These are phyloP conservation scores for Taurulus bubalis DNA, from an alignment of 2,113 vertebrate species.

Conservation along the genomic window DNA sequence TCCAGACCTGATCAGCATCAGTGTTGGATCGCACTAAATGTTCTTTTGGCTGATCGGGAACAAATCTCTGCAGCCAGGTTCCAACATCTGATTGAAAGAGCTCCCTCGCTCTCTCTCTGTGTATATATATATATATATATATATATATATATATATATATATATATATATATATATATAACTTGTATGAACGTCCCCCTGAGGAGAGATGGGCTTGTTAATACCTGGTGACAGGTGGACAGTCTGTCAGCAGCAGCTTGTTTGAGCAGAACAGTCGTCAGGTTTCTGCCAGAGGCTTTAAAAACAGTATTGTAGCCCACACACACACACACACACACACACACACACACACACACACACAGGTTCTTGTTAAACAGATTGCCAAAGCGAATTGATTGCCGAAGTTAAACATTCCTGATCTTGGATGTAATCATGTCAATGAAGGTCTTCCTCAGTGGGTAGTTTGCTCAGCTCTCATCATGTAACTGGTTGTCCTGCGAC, in stretches of 20 bases:
- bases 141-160: not conserved
- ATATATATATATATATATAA: not conserved
- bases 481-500: no score
- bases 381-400: not conserved
- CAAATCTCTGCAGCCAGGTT: no score
- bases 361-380: no score
- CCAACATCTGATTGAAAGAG: no score
- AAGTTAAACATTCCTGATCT: not conserved
- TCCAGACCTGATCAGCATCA: not conserved
- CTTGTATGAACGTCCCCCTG: not conserved
- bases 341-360: not conserved
- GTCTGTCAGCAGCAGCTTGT: constrained; percentile 18
- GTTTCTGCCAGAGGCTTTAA: constrained; percentile 50
- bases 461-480: no score
- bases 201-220: constrained; percentile 8
- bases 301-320: constrained; percentile 5
- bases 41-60: not conserved
- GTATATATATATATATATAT: no score
- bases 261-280: constrained; percentile 33
- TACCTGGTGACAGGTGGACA: constrained; percentile 50
- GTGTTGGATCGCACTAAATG: not conserved
- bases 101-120: not conserved
- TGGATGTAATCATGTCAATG: not conserved
- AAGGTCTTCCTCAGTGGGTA: no score
- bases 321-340: not conserved